These are phyloP conservation scores for Brachionus rotundiformis DNA, from an alignment of 1,140 invertebrate genomes.

Conservation along the genomic window DNA sequence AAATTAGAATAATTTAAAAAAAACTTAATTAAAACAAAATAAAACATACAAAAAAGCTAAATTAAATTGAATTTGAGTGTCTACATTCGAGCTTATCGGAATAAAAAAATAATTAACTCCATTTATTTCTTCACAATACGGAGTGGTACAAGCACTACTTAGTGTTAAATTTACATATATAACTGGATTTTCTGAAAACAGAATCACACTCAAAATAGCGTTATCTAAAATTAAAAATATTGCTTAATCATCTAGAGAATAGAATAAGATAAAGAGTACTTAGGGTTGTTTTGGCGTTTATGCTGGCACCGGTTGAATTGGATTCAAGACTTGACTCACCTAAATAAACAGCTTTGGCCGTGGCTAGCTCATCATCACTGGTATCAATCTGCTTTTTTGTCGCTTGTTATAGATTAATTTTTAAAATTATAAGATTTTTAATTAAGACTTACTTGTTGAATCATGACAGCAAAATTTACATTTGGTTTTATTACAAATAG, in stretches of 20 bases:
- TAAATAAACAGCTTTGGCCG: conserved; percentile 27
- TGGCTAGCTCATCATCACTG: background rate
- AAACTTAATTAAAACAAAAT: no score
- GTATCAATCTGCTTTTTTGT: background rate
- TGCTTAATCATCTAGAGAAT: background rate
- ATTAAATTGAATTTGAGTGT: conserved; percentile 44
- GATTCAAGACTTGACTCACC: background rate
- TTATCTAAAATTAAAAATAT: background rate
- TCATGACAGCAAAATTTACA: conserved; percentile 33
- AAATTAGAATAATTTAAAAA: no score
- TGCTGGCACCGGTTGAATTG: background rate
- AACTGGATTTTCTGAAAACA: conserved; percentile 24
- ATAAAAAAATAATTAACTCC: conserved; percentile 38
- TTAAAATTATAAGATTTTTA: no score
- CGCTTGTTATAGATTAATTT: background rate
- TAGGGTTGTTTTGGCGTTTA: background rate
- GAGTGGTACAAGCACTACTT: background rate
- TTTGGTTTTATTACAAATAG: background rate
- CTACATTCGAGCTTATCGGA: conserved; percentile 1
- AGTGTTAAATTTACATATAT: conserved; percentile 22
- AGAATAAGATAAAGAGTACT: background rate
- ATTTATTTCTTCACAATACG: conserved; percentile 48
- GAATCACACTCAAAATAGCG: conserved; percentile 22
- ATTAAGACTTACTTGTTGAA: conserved; percentile 15
- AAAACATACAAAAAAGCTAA: conserved; percentile 34